Percentiles rank a stretch among this genome's conserved stretches.
Conservation (phyloP, 2,888 invertebrate species). For the Calameuta filiformis region DNA sequence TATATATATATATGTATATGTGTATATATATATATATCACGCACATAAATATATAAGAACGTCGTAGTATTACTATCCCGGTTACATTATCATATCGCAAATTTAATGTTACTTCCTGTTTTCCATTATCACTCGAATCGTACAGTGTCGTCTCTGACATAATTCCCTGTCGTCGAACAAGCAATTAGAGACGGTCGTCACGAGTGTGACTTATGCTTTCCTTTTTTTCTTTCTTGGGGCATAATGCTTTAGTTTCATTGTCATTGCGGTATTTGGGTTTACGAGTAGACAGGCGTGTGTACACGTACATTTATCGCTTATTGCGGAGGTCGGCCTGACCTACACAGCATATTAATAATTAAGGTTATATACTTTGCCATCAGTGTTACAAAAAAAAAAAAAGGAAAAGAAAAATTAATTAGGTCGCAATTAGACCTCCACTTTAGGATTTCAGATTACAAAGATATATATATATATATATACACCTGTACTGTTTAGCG, state of each 20-base stretch:
- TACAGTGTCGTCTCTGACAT: neutral
- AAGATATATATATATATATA: neutral
- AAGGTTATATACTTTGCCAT: neutral
- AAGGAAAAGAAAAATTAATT: neutral
- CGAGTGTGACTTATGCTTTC: neutral
- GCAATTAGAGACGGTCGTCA: neutral
- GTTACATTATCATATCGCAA: neutral
- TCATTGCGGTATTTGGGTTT: neutral
- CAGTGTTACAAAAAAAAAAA: neutral
- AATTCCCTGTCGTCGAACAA: neutral
- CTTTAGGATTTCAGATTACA: neutral
- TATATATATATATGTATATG: too few relatives aligned
- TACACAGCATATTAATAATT: neutral
- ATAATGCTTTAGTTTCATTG: neutral
- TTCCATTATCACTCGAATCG: neutral
- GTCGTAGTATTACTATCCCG: neutral
- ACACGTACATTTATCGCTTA: neutral
- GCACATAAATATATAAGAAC: neutral
- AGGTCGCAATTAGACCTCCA: neutral
- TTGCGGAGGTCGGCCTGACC: neutral
- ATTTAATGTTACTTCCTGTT: neutral
- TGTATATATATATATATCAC: neutral
- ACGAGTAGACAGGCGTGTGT: neutral
- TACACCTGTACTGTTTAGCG: constrained; percentile 10
- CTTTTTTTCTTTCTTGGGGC: neutral